Percentiles rank a stretch among this genome's conserved stretches.
phyloP scores from a whole-genome alignment of 1,140 invertebrate species.

The Eciton burchellii region DNA sequence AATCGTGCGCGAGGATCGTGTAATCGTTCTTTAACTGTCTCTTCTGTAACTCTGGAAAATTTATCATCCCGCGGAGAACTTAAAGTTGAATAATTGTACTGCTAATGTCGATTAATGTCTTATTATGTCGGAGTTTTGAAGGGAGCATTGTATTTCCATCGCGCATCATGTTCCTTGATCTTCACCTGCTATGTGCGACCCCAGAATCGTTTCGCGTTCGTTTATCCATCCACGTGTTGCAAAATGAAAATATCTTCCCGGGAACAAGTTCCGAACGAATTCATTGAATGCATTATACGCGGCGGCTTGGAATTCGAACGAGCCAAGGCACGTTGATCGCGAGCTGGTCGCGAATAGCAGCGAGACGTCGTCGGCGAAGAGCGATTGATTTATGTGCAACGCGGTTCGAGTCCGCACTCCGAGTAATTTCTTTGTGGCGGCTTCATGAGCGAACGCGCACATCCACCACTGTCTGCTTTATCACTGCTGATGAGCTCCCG shows the following conservation, averaged over 20 bases:
- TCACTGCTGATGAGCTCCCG: no score
- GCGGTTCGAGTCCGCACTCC: neutral
- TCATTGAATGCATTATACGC: conserved; percentile 65
- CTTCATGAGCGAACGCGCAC: conserved; percentile 32
- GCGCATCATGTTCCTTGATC: neutral
- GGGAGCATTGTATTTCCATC: neutral
- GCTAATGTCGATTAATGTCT: neutral
- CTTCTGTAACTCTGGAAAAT: no score
- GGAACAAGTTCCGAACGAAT: conserved; percentile 13
- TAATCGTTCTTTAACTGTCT: no score
- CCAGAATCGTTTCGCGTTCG: neutral
- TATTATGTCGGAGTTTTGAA: neutral
- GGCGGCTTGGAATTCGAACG: conserved; percentile 30
- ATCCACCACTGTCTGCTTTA: neutral
- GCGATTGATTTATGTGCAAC: conserved; percentile 56
- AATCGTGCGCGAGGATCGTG: no score
- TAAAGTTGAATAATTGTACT: no score
- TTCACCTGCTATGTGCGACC: neutral
- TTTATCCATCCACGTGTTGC: neutral
- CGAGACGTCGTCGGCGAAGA: conserved; percentile 9
- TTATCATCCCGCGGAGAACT: no score
- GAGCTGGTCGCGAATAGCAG: conserved; percentile 53
- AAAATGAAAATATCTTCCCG: conserved; percentile 3
- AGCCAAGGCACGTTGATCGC: conserved; percentile 26
- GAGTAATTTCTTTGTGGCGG: conserved; percentile 41